phyloP scores from a whole-genome alignment of 2,888 invertebrate genomes.

The Tetranychus piercei region DNA sequence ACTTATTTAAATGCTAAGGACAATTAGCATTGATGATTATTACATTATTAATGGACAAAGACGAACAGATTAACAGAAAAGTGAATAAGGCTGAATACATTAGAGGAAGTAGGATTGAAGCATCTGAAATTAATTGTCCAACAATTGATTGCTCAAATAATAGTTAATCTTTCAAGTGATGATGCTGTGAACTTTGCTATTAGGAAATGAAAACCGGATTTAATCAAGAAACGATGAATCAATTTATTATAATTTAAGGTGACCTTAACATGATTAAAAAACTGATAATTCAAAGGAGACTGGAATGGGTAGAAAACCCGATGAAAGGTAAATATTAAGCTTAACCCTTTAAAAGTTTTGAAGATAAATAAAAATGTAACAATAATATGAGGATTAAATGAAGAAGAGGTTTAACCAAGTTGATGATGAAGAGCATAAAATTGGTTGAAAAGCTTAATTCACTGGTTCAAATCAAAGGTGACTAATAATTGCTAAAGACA shows the following conservation, averaged over 20 bases:
- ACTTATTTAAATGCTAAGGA: too few species aligned
- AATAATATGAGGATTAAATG: too few species aligned
- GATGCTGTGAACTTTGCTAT: background rate
- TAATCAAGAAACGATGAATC: background rate
- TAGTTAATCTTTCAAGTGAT: background rate
- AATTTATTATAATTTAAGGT: background rate
- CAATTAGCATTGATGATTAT: too few species aligned
- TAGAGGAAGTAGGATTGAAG: background rate
- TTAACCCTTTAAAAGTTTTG: background rate
- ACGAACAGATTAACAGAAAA: background rate
- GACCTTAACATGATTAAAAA: background rate
- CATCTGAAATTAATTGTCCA: background rate
- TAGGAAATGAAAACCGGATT: background rate
- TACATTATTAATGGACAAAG: too few species aligned
- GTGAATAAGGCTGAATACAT: background rate
- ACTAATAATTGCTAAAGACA: too few species aligned
- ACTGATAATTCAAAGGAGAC: background rate
- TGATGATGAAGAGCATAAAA: too few species aligned
- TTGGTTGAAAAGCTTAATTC: too few species aligned
- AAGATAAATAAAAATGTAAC: too few species aligned
- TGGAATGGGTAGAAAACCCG: background rate
- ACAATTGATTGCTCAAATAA: background rate
- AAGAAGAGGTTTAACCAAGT: too few species aligned
- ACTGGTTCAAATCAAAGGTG: too few species aligned
- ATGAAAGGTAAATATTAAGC: background rate